Evolutionary conservation across 1,140 invertebrate species (phyloP).

Genomic region (Apis florea): DNA sequence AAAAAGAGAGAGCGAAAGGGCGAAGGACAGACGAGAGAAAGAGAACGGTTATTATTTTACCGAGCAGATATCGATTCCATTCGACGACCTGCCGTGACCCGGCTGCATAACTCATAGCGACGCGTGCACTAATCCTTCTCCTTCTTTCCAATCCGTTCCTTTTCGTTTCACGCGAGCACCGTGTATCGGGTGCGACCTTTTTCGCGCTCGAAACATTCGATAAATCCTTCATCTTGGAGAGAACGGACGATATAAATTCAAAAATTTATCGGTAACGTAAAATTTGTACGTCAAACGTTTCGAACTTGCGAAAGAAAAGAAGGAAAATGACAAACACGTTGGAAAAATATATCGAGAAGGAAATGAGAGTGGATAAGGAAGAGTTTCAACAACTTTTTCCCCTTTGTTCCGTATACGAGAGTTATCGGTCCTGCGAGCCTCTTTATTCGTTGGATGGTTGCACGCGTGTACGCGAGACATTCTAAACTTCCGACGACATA

Average conservation of each 20-base stretch:
- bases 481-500: conserved; percentile 7
- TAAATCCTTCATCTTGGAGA: neutral
- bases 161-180: neutral
- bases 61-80: conserved; percentile 67
- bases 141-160: conserved; percentile 20
- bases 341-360: neutral
- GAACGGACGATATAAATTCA: too few relatives aligned
- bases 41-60: conserved; percentile 67
- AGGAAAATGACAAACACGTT: neutral
- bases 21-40: neutral
- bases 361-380: neutral
- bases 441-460: neutral
- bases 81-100: conserved; percentile 69
- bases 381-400: conserved; percentile 17
- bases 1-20: conserved; percentile 4
- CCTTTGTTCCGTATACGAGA: conserved; percentile 13
- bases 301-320: neutral
- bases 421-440: conserved; percentile 8
- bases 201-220: too few relatives aligned
- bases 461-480: conserved; percentile 4
- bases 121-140: conserved; percentile 44
- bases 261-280: too few relatives aligned
- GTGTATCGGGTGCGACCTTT: too few relatives aligned
- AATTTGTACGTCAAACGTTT: too few relatives aligned
- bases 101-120: conserved; percentile 62